Evolutionary conservation across 37 sponge, comb jelly and placozoan genomes (phyloP).

Genomic region (Halichondria panicea): DNA sequence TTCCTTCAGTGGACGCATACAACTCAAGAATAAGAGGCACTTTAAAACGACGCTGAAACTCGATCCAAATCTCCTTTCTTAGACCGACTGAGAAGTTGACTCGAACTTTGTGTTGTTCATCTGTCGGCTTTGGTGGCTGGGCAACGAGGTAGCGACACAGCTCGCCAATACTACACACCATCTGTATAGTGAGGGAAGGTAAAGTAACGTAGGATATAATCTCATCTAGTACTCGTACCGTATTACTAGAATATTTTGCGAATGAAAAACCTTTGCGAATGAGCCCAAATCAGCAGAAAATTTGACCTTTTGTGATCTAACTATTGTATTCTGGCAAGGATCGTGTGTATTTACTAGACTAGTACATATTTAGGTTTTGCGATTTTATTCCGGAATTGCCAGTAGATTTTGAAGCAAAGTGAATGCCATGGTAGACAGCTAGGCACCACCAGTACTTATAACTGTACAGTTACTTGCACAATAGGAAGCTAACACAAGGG

Average conservation of each 20-base stretch:
- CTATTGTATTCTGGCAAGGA: too few species aligned
- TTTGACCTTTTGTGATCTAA: too few species aligned
- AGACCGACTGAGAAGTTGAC: conserved; percentile 80
- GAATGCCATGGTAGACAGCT: too few species aligned
- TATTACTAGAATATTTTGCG: too few species aligned
- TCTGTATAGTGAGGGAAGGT: neutral
- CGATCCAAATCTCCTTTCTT: conserved; percentile 66
- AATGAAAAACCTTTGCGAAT: too few species aligned
- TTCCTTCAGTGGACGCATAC: conserved; percentile 93
- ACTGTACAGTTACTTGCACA: neutral
- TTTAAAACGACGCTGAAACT: conserved; percentile 71
- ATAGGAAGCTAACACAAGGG: neutral
- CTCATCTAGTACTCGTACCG: too few species aligned
- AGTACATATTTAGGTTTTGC: too few species aligned
- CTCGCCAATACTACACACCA: conserved; percentile 93
- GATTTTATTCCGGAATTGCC: too few species aligned
- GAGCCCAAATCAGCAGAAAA: too few species aligned
- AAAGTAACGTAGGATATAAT: neutral
- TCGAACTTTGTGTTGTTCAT: conserved; percentile 76
- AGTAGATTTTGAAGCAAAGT: too few species aligned
- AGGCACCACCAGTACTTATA: neutral
- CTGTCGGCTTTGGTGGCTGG: conserved; percentile 65
- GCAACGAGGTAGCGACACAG: conserved; percentile 82
- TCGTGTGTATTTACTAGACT: too few species aligned
- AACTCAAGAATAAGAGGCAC: conserved; percentile 76